Conservation (phyloP, 1,140 invertebrate species). For the Lethocerus indicus region DNA sequence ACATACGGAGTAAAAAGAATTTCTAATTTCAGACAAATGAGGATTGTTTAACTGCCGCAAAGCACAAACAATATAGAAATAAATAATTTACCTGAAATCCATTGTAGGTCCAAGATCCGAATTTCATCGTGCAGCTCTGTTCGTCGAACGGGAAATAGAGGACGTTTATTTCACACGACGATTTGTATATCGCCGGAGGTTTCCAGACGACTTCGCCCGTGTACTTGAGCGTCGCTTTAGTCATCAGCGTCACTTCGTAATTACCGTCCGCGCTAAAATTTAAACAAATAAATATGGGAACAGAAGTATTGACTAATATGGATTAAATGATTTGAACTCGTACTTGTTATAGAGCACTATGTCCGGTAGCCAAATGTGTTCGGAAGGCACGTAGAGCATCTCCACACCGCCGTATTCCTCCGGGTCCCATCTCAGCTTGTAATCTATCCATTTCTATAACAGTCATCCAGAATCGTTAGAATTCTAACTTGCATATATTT, state of each 20-base stretch:
- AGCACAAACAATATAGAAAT: not conserved
- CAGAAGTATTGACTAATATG: not conserved
- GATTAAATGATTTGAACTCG: constrained; percentile 23
- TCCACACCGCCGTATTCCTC: constrained; percentile 85
- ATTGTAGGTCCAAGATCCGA: constrained; percentile 92
- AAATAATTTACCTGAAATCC: constrained; percentile 61
- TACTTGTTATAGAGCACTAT: constrained; percentile 82
- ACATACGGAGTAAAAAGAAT: not conserved
- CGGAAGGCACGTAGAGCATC: constrained; percentile 79
- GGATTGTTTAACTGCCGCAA: not conserved
- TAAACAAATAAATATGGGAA: not conserved
- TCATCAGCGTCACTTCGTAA: constrained; percentile 94
- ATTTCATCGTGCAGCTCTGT: constrained; percentile 88
- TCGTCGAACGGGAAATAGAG: constrained; percentile 93
- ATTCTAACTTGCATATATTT: constrained; percentile 4
- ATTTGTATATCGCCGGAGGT: constrained; percentile 97
- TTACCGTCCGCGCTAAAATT: constrained; percentile 74
- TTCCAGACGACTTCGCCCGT: constrained; percentile 90
- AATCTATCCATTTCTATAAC: constrained; percentile 84
- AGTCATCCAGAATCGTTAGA: constrained; percentile 18
- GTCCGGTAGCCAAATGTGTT: constrained; percentile 83
- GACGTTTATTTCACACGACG: constrained; percentile 88
- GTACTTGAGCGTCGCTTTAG: constrained; percentile 80
- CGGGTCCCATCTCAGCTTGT: constrained; percentile 84
- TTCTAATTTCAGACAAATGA: not conserved